Percentiles rank a stretch among this genome's conserved stretches.
phyloP scores from a whole-genome alignment of 2,888 invertebrate species.

The Harpalus rufipes region DNA sequence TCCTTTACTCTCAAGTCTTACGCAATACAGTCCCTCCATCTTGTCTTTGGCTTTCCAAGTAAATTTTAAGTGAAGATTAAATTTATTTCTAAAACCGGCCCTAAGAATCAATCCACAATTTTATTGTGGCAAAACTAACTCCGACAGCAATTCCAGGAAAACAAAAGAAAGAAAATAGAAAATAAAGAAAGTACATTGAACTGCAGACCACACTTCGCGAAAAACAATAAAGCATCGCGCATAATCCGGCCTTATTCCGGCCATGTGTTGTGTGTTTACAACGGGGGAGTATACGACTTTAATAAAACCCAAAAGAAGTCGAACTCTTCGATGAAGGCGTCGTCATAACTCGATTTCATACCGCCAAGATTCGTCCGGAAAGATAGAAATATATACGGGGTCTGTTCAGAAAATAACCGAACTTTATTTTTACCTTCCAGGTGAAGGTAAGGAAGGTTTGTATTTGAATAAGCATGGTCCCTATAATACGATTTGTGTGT shows the following conservation, averaged over 20 bases:
- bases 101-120: constrained; percentile 2
- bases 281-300: constrained; percentile 40
- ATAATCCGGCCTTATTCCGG: constrained; percentile 42
- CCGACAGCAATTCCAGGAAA: not conserved
- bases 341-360: not conserved
- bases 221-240: constrained; percentile 52
- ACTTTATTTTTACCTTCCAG: too few relatives aligned
- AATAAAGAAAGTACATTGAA: constrained; percentile 35
- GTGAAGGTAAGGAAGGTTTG: too few relatives aligned
- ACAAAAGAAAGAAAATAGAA: constrained; percentile 12
- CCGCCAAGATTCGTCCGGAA: not conserved
- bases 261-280: constrained; percentile 47
- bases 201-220: constrained; percentile 30
- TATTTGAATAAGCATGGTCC: too few relatives aligned
- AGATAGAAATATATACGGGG: too few relatives aligned
- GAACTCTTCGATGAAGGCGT: not conserved
- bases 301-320: constrained; percentile 8
- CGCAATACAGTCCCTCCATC: too few relatives aligned
- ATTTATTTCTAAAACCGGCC: too few relatives aligned
- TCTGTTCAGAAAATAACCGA: too few relatives aligned
- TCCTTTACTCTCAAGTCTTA: too few relatives aligned
- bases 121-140: not conserved
- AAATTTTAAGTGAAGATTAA: too few relatives aligned
- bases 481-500: too few relatives aligned
- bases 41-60: too few relatives aligned